Base-by-base conservation (phyloP, 2,888 invertebrate genomes). In the Lycaena phlaeas region DNA sequence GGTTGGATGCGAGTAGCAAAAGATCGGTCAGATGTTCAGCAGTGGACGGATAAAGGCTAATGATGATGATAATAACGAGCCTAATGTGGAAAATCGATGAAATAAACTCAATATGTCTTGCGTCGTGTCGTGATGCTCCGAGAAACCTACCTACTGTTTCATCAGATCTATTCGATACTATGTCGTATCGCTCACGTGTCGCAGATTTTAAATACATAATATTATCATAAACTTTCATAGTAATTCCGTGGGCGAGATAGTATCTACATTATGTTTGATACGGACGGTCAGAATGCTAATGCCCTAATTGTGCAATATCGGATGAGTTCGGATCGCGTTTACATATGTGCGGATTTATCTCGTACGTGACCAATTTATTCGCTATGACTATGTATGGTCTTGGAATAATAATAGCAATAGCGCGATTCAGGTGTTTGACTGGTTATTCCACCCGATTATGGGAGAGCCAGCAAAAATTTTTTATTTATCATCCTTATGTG, bases 161-260 rank as follows among this genome's bases (percentile, higher is more conserved):
- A n/a, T 10, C 4, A 15, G 2, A 2, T 34, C n/a, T n/a, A n/a
- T n/a, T n/a, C n/a, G n/a, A n/a, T n/a, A n/a, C n/a, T n/a, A n/a
- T 17, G 28, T 52, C 49, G 46, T 48, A 34, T 42, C 44, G 46
- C 39, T 11, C 7, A 9, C 50, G 46, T 44, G 22, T 41, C 50
- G 45, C 38, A 14, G 27, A 10, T 14, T 31, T 40, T 27, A 41
- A 14, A 44, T 10, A n/a, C n/a, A n/a, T n/a, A 18, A 31, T 30
- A 36, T 48, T 2, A 2, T 22, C 22, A 9, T 9, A 5, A 57
- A 59, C 63, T 68, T 64, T 65, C 59, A 54, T 62, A 52, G 52
- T 27, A 51, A 64, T 66, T 22, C 59, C 68, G 66, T 71, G 68
- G 62, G 56, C 54, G 60, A 65, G 74, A 74, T 73, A 57, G 44